These are phyloP conservation scores for Adelognathus sp. DNA, from an alignment of 2,888 invertebrate genomes.

Conservation along the genomic window DNA sequence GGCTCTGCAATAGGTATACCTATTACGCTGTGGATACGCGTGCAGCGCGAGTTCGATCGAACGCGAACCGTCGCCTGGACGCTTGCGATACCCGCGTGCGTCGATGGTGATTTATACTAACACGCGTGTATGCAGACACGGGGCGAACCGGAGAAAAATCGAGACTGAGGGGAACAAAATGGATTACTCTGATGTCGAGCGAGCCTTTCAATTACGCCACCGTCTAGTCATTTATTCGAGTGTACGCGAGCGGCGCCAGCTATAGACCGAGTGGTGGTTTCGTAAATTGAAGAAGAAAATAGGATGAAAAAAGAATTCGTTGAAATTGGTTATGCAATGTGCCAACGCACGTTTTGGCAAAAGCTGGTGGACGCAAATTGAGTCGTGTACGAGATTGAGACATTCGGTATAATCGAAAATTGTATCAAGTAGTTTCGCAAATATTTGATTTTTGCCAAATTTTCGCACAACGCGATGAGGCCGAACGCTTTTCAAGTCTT, in stretches of 20 bases:
- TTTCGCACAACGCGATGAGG: too few relatives aligned
- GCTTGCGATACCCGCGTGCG: conserved; percentile 15
- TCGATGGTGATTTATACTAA: not conserved
- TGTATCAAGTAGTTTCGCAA: too few relatives aligned
- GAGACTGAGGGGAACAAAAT: conserved; percentile 24
- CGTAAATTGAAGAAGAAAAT: not conserved
- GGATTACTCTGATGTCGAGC: conserved; percentile 22
- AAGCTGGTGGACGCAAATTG: too few relatives aligned
- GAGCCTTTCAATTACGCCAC: conserved; percentile 26
- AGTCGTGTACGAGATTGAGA: too few relatives aligned
- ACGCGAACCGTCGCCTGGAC: conserved; percentile 26
- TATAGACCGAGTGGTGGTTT: not conserved
- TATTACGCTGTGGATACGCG: not conserved
- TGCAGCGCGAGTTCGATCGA: conserved; percentile 4
- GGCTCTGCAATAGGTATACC: conserved; percentile 8
- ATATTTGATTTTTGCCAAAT: too few relatives aligned
- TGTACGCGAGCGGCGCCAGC: not conserved
- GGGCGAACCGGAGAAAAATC: not conserved
- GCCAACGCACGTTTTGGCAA: too few relatives aligned
- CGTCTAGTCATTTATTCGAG: conserved; percentile 34
- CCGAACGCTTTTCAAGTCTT: too few relatives aligned
- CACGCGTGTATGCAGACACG: not conserved
- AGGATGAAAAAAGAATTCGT: not conserved
- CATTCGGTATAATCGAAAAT: too few relatives aligned
- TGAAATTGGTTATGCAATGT: too few relatives aligned